phyloP scores from a whole-genome alignment of 2,888 invertebrate genomes.

The Cheilosia scutellata region DNA sequence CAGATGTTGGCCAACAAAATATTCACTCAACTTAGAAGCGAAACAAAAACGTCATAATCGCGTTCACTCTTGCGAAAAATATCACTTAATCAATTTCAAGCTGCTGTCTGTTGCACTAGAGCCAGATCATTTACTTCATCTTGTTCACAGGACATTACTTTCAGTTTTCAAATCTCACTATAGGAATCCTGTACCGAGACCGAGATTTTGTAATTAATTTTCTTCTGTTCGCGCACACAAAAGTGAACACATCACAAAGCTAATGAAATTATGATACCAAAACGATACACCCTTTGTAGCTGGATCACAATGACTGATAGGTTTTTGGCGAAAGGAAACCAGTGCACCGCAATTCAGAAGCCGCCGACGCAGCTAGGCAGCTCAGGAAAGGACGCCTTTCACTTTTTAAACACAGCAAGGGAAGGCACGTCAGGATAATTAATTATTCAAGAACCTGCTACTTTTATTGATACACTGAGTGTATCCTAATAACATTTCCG shows the following conservation, averaged over 20 bases:
- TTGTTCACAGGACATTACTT: constrained; percentile 43
- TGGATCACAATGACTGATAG: constrained; percentile 20
- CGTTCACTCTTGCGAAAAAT: neutral
- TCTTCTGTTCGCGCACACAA: neutral
- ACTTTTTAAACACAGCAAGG: constrained; percentile 29
- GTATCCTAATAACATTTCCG: neutral
- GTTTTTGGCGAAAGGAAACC: neutral
- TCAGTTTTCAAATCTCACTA: neutral
- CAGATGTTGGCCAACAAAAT: constrained; percentile 7
- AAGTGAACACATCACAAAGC: constrained; percentile 18
- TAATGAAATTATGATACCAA: neutral
- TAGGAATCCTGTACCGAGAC: neutral
- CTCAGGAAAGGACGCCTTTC: neutral
- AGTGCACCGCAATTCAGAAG: neutral
- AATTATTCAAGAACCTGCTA: constrained; percentile 65
- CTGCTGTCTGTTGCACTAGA: constrained; percentile 38
- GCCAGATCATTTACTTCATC: constrained; percentile 21
- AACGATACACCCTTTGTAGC: neutral
- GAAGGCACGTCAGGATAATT: constrained; percentile 49
- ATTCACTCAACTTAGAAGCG: constrained; percentile 4
- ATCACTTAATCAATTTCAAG: constrained; percentile 57
- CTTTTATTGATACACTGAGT: constrained; percentile 9
- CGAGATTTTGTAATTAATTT: constrained; percentile 41
- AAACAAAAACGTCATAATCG: neutral
- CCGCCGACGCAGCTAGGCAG: neutral